phyloP scores from a whole-genome alignment of 1,140 invertebrate species.

The Trinorchestia longiramus region DNA sequence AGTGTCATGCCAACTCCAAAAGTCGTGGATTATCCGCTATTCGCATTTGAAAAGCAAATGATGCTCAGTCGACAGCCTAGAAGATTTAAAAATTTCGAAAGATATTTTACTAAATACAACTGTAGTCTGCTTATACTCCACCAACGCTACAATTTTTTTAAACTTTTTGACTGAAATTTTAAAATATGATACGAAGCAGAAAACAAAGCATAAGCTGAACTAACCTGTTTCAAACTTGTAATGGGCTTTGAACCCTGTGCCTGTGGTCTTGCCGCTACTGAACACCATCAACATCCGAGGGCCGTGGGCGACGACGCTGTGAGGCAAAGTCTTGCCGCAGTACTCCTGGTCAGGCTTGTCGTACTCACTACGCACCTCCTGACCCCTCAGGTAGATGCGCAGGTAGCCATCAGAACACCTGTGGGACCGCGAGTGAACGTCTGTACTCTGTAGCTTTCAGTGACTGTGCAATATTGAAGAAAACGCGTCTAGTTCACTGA shows the following conservation, averaged over 20 bases:
- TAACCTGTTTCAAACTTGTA: conserved; percentile 89
- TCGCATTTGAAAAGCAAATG: neutral
- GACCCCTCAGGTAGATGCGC: conserved; percentile 91
- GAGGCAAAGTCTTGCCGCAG: conserved; percentile 82
- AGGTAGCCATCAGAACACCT: conserved; percentile 90
- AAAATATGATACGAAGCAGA: neutral
- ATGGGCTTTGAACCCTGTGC: conserved; percentile 90
- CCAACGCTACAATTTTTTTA: neutral
- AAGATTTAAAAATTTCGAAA: neutral
- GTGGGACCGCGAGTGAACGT: neutral
- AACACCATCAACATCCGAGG: conserved; percentile 94
- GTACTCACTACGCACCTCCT: conserved; percentile 91
- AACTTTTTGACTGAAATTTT: neutral
- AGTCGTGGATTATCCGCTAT: neutral
- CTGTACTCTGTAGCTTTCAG: neutral
- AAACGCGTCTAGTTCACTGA: neutral
- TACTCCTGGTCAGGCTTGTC: conserved; percentile 93
- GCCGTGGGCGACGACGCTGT: conserved; percentile 84
- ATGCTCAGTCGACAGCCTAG: neutral
- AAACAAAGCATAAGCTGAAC: neutral
- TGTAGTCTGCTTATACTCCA: neutral
- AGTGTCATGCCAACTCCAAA: neutral
- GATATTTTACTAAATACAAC: neutral
- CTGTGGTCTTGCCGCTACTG: conserved; percentile 88
- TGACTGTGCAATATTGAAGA: neutral